Evolutionary conservation across 2,113 vertebrate genomes (phyloP).

Genomic region (Corvus cornix): DNA sequence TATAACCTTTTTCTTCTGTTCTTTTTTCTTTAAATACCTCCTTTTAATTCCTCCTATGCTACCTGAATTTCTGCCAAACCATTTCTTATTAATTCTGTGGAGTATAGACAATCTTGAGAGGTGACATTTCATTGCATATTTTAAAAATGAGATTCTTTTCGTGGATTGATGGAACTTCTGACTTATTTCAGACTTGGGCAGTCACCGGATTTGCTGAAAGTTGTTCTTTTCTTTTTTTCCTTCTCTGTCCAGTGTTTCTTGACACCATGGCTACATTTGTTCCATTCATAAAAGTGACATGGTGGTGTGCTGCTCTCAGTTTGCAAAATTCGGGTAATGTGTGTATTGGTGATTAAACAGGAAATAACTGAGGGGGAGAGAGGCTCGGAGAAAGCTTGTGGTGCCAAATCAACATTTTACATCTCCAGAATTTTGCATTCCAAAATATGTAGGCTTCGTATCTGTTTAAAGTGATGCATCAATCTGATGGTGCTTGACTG

Average conservation of each 20-base stretch:
- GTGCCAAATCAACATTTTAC: neutral
- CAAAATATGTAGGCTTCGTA: neutral
- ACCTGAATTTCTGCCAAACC: neutral
- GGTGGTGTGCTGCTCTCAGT: neutral
- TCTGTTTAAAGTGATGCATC: neutral
- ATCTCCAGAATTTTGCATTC: neutral
- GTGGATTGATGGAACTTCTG: neutral
- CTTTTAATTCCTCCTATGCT: neutral
- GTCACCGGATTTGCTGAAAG: neutral
- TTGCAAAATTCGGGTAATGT: neutral
- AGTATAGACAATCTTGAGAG: neutral
- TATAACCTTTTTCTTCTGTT: no score
- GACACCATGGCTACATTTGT: neutral
- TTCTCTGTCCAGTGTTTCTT: neutral
- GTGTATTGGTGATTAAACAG: neutral
- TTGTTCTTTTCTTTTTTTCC: accelerated
- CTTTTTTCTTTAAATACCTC: neutral
- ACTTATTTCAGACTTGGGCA: neutral
- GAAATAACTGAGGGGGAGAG: neutral
- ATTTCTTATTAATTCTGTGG: neutral
- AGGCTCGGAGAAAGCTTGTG: neutral
- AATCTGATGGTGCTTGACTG: neutral
- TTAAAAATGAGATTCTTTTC: neutral
- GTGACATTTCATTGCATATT: neutral
- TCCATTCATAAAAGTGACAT: neutral